Evolutionary conservation across 2,113 vertebrate species (phyloP).

Genomic region (Lycocorax pyrrhopterus): DNA sequence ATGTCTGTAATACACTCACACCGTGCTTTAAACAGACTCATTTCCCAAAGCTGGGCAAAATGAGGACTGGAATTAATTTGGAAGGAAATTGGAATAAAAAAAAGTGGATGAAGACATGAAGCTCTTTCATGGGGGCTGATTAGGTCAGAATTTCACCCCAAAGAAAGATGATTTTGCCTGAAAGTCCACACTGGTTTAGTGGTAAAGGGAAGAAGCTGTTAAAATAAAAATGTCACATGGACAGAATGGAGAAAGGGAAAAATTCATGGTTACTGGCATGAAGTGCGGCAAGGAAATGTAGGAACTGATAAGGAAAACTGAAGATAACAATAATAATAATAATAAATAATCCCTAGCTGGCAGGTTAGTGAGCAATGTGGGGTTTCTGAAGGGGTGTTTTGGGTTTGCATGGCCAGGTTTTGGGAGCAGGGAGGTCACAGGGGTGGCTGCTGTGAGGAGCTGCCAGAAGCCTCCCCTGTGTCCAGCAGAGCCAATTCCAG

Average conservation of each 20-base stretch:
- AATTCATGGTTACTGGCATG: neutral
- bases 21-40: neutral
- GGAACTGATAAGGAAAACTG: neutral
- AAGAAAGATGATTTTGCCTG: neutral
- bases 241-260: neutral
- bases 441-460: neutral
- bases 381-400: neutral
- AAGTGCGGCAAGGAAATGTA: neutral
- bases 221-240: neutral
- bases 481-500: neutral
- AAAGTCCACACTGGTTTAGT: neutral
- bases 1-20: neutral
- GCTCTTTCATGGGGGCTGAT: neutral
- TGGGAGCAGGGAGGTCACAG: neutral
- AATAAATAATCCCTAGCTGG: neutral
- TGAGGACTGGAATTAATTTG: neutral
- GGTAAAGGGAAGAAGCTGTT: neutral
- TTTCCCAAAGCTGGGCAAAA: slow-evolving; percentile 31
- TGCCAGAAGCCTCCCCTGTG: neutral
- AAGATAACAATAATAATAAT: neutral
- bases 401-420: neutral
- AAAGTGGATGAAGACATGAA: neutral
- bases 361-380: neutral
- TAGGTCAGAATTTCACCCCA: slow-evolving; percentile 16
- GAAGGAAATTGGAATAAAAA: slow-evolving; percentile 13